Evolutionary conservation across 2,888 invertebrate species (phyloP), one percentile per base, ranked within the genome.

Genomic region (Augiades crinisus): DNA sequence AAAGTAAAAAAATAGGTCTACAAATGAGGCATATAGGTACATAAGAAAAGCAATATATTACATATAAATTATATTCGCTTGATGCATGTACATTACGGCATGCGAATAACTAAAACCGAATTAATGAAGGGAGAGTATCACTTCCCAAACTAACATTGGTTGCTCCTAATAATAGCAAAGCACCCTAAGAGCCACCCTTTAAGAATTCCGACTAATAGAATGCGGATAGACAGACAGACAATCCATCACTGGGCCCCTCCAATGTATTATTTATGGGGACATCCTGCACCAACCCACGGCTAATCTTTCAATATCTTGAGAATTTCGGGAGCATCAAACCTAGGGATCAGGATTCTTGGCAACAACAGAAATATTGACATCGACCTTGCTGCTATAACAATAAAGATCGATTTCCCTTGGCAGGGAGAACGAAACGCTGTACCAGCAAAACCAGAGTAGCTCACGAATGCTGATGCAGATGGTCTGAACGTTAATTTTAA

Each of bases 301-400:
- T 89, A 88, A 89, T 88, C 88, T 87, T 88, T 87, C 88, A 87
- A 88, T 89, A 88, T 89, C 88, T 86, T 81, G 77, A 86, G 80
- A 84, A 84, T 83, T 86, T 81, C 69, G 78, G 84, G 67, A 73
- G 82, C 79, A 74, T 70, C 65, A 68, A 56, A 63, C 68, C 70
- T 67, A 66, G 79, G 79, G 81, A 75, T 57, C 64, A 63, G 64
- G 56, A 64, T 62, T 63, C 62, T 53, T 53, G 54, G 59, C 59
- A 60, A 56, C 56, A 56, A 51, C 50, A 51, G 37, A 43, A 37
- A 51, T 43, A 36, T 44, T 30, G 43, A 43, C 50, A 36, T 44
- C 14, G 30, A 51, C 67, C 68, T 63, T 78, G 72, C 53, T 21
- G 8, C 31, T 57, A 40, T 58, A 55, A 65, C 47, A 46, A 67